Conservation (phyloP, 2,888 invertebrate genomes). For the Elysia crispata region DNA sequence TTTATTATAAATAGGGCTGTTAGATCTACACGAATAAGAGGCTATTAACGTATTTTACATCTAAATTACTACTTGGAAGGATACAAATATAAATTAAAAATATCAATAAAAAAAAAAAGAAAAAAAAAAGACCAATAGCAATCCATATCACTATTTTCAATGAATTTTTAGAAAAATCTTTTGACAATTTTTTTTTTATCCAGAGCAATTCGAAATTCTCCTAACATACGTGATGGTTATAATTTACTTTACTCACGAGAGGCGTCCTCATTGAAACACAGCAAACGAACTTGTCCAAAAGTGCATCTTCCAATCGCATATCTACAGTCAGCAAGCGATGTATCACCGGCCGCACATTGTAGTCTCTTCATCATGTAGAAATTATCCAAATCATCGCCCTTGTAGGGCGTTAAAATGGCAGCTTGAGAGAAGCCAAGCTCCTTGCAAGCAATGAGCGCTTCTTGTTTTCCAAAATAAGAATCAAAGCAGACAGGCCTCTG, state of each 20-base stretch:
- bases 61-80: too few relatives aligned
- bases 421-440: slow-evolving; percentile 81
- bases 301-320: slow-evolving; percentile 50
- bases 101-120: slow-evolving; percentile 6
- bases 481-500: slow-evolving; percentile 85
- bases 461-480: slow-evolving; percentile 84
- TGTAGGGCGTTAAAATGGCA: slow-evolving; percentile 26
- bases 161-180: too few relatives aligned
- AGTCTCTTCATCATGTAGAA: slow-evolving; percentile 53
- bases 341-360: slow-evolving; percentile 56
- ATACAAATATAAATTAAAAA: too few relatives aligned
- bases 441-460: slow-evolving; percentile 84
- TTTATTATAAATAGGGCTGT: too few relatives aligned
- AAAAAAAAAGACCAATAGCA: not conserved
- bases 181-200: too few relatives aligned
- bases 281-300: slow-evolving; percentile 58
- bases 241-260: slow-evolving; percentile 26
- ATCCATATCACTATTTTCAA: too few relatives aligned
- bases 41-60: too few relatives aligned
- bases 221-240: too few relatives aligned
- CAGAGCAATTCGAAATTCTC: too few relatives aligned
- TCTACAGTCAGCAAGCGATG: slow-evolving; percentile 52
- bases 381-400: too few relatives aligned
- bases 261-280: slow-evolving; percentile 53
- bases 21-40: too few relatives aligned